These are phyloP conservation scores for Casuarius casuarius DNA, from an alignment of 2,113 vertebrate species.

Conservation along the genomic window DNA sequence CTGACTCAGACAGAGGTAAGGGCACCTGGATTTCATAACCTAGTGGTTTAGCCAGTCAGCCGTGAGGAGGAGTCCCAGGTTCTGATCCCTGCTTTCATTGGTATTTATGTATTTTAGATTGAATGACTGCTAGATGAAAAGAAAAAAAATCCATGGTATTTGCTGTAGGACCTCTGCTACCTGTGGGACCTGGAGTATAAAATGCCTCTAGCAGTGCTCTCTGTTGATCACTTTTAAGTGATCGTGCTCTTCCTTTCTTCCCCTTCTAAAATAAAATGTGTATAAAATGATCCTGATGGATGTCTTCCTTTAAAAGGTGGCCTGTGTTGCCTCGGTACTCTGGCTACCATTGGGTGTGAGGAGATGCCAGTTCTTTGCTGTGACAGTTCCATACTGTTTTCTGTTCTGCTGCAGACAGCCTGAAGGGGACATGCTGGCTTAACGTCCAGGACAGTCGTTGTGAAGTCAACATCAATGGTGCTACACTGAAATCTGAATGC, in stretches of 20 bases:
- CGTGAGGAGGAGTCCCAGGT: neutral
- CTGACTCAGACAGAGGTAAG: neutral
- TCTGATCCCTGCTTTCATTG: neutral
- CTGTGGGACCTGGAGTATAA: neutral
- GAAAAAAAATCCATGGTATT: neutral
- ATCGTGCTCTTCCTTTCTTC: neutral
- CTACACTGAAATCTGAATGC: conserved; percentile 83
- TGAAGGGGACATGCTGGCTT: conserved; percentile 85
- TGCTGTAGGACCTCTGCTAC: neutral
- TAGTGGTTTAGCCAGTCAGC: neutral
- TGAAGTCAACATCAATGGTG: conserved; percentile 84
- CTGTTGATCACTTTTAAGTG: neutral
- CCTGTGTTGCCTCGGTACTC: neutral
- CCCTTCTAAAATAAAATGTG: neutral
- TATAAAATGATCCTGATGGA: neutral
- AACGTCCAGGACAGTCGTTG: conserved; percentile 79
- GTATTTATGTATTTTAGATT: neutral
- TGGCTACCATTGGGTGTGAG: neutral
- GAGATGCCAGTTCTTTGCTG: neutral
- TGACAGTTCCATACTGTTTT: neutral
- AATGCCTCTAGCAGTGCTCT: neutral
- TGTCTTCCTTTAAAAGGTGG: neutral
- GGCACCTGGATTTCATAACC: neutral
- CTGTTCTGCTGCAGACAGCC: conserved; percentile 73
- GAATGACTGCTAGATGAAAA: neutral